Evolutionary conservation across 92 coral and sea anemone genomes (phyloP).

Genomic region (Bergia puertoricense): DNA sequence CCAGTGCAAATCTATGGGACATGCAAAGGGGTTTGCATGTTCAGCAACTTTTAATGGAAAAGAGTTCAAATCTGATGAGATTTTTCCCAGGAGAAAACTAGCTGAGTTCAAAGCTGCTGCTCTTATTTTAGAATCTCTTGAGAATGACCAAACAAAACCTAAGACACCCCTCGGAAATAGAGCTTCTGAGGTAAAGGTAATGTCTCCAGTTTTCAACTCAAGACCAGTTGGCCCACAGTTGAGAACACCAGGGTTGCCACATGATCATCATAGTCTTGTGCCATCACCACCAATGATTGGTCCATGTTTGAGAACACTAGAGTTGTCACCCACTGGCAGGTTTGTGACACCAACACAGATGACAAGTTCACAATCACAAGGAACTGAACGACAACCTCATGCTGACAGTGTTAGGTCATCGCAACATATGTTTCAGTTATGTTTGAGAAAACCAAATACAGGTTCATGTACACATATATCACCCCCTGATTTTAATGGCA

Average conservation of each 20-base stretch:
- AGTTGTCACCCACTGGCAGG: background rate
- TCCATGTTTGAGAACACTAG: background rate
- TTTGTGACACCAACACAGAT: background rate
- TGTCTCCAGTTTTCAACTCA: background rate
- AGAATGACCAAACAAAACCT: background rate
- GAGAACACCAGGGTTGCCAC: background rate
- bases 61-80: conserved; percentile 58
- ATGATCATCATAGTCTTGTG: background rate
- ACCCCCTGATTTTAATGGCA: background rate
- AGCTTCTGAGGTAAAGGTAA: background rate
- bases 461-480: too few species aligned
- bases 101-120: background rate
- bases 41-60: conserved; percentile 67
- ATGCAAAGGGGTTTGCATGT: conserved; percentile 56
- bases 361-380: background rate
- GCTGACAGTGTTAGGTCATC: background rate
- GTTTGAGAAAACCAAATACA: too few species aligned
- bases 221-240: background rate
- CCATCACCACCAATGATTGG: background rate
- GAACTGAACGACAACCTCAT: background rate
- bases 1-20: background rate
- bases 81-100: conserved; percentile 19
- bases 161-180: background rate
- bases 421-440: background rate
- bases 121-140: background rate